These are phyloP conservation scores for Colletes collaris DNA, from an alignment of 2,888 invertebrate species.

Conservation along the genomic window DNA sequence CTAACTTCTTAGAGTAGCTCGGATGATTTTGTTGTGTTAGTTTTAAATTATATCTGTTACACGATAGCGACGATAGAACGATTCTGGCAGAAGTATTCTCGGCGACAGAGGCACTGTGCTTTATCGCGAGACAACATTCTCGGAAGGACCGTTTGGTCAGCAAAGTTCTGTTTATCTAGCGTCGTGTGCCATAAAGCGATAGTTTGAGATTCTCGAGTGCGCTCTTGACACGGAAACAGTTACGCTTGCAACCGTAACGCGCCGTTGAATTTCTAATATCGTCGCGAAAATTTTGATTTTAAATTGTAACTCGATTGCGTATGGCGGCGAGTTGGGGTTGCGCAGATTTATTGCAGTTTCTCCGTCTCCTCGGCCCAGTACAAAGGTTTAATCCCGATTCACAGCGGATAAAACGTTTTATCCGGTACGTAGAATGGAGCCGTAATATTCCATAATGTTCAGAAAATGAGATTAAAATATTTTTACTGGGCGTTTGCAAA, in stretches of 20 bases:
- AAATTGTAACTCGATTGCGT: not conserved
- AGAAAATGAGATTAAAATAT: no score
- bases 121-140: not conserved
- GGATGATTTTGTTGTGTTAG: no score
- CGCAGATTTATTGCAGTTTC: constrained; percentile 39
- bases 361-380: not conserved
- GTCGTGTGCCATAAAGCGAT: constrained; percentile 6
- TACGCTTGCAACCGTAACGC: constrained; percentile 3
- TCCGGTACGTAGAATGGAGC: not conserved
- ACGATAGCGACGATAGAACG: no score
- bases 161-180: constrained; percentile 21
- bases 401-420: constrained; percentile 29
- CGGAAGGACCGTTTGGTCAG: constrained; percentile 15
- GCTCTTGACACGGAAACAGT: constrained; percentile 31
- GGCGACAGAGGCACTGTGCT: not conserved
- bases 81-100: no score
- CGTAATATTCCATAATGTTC: no score
- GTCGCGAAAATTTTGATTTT: constrained; percentile 1
- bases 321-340: not conserved
- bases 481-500: no score
- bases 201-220: constrained; percentile 11
- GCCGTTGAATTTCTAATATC: constrained; percentile 22
- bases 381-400: constrained; percentile 37
- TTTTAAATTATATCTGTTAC: no score
- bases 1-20: no score